Base-by-base conservation (phyloP, 2,113 vertebrate genomes). In the Tetrao urogallus region DNA sequence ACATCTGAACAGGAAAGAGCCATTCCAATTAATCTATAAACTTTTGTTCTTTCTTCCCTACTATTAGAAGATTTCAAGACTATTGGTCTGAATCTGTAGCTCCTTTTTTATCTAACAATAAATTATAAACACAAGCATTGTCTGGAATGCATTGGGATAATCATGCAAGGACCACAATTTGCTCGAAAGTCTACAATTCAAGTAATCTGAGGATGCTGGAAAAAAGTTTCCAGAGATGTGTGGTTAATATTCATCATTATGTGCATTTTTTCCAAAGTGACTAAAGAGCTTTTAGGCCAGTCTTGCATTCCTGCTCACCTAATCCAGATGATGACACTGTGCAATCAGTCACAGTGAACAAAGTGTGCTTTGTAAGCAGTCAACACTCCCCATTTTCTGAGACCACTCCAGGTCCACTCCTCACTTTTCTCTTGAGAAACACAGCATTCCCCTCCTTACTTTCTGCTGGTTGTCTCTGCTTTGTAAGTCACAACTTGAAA, bases 231-330 rank as follows among this genome's bases (percentile, higher is more conserved):
- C 90, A 95, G 90, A 94, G 74, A 95, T 82, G 40, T 94, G 92
- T 93, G 84, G 88, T 95, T 93, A 95, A 92, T 95, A 96, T 92
- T 94, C 79, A 84, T 90, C 77, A 2, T 89, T 87, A 83, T 65
- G 57, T 75, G 61, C 91, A 93, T 96, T 96, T 96, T 95, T 95
- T 94, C 88, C 95, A 89, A 47, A 38, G 85, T 94, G 81, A 95
- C 86, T 79, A 95, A 92, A 89, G 71, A 88, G 42, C 16, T 93
- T 82, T 77, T 85, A 82, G 54, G 40, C 43, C 76, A 95, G 88
- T 72, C 79, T 79, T 76, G 45, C 72, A 86, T 95, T 95, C 92
- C 65, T 86, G 45, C 61, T 97, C 90, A 92, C 78, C 86, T 94
- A 94, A 81, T 94, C 83, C 30, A 38, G 86, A 90, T 0, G 13